Percentiles rank a stretch among this genome's conserved stretches.
These are phyloP conservation scores for Zaprionus nigranus DNA, from an alignment of 1,140 invertebrate species.

Conservation along the genomic window DNA sequence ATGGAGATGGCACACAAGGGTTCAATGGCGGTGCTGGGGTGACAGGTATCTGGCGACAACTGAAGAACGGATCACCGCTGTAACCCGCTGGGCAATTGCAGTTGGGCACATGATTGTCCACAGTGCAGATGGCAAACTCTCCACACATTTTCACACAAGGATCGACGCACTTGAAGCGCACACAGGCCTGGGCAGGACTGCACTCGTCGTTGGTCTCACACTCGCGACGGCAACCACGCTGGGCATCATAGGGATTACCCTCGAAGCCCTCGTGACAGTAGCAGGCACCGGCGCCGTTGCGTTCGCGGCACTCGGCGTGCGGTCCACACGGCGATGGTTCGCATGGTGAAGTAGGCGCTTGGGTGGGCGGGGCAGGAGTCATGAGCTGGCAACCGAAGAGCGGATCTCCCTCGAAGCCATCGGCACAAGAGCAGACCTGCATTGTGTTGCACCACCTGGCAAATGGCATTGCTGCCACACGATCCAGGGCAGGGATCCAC, in stretches of 20 bases:
- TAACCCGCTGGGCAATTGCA: conserved; percentile 90
- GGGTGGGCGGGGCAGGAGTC: conserved; percentile 80
- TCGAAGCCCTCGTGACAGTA: conserved; percentile 89
- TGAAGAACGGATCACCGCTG: conserved; percentile 92
- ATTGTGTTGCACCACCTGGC: conserved; percentile 89
- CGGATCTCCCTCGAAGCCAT: conserved; percentile 91
- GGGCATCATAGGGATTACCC: conserved; percentile 88
- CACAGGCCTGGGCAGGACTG: conserved; percentile 88
- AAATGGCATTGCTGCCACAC: conserved; percentile 84
- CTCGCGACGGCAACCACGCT: conserved; percentile 89
- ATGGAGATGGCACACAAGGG: conserved; percentile 88
- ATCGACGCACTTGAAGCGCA: conserved; percentile 91
- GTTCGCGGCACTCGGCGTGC: conserved; percentile 88
- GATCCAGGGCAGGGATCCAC: conserved; percentile 84
- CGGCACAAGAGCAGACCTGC: conserved; percentile 90
- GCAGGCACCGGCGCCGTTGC: conserved; percentile 88
- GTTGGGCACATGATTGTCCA: conserved; percentile 90
- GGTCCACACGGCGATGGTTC: conserved; percentile 89
- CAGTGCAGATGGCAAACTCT: conserved; percentile 89
- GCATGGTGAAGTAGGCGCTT: conserved; percentile 87
- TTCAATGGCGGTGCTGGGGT: conserved; percentile 82
- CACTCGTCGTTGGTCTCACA: conserved; percentile 92
- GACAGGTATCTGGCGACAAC: conserved; percentile 88
- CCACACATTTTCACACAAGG: conserved; percentile 91
- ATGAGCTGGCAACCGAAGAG: conserved; percentile 87